phyloP scores from a whole-genome alignment of 2,797 vertebrate species.

The Tenualosa thibaudeaui region DNA sequence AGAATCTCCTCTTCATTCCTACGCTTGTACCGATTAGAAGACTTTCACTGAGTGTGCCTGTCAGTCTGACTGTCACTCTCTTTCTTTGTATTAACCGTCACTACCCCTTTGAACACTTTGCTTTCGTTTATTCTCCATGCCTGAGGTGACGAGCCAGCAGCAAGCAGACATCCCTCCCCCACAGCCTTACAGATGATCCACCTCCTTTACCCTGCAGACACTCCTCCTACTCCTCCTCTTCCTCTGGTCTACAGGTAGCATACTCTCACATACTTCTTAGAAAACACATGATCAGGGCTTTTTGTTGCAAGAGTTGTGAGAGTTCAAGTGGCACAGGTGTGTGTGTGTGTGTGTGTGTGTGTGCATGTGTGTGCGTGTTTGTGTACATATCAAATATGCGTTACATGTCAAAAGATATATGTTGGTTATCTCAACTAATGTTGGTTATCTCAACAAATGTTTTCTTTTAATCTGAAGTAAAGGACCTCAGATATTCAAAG shows the following conservation, averaged over 20 bases:
- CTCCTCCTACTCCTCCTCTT: not conserved
- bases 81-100: not conserved
- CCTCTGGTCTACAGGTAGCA: not conserved
- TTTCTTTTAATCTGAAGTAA: too few relatives aligned
- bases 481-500: too few relatives aligned
- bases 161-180: not conserved
- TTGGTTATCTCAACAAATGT: too few relatives aligned
- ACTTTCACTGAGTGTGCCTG: not conserved
- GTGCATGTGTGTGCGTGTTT: not conserved
- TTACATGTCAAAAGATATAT: too few relatives aligned
- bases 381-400: not conserved
- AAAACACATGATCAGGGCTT: not conserved
- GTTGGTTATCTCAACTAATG: too few relatives aligned
- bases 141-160: not conserved
- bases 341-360: not conserved
- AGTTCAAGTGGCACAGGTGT: not conserved
- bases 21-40: conserved; percentile 1
- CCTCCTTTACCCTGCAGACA: not conserved
- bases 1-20: conserved; percentile 65
- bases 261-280: not conserved
- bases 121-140: not conserved
- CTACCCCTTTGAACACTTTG: not conserved
- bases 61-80: not conserved
- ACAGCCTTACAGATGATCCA: not conserved
- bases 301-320: not conserved